Conservation (phyloP, 2,888 invertebrate species). For the Pristionchus maxplancki region DNA sequence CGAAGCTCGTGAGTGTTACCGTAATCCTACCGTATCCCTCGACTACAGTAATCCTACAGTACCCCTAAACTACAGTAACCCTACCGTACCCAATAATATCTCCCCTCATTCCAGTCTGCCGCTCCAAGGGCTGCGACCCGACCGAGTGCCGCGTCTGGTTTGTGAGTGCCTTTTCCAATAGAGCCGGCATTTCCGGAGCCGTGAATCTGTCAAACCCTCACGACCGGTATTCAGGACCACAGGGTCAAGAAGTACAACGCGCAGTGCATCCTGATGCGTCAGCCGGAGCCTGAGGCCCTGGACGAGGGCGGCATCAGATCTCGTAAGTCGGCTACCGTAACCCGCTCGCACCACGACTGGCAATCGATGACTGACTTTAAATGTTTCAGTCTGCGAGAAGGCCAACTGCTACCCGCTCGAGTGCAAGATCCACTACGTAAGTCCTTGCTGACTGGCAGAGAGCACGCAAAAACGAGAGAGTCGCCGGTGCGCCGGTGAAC, state of each 20-base stretch:
- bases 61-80: neutral
- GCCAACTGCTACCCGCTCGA: conserved; percentile 35
- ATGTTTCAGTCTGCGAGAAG: conserved; percentile 43
- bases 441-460: neutral
- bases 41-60: neutral
- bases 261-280: conserved; percentile 11
- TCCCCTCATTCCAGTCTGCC: conserved; percentile 25
- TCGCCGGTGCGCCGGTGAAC: neutral
- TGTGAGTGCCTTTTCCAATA: neutral
- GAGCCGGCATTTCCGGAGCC: neutral
- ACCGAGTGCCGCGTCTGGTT: conserved; percentile 46
- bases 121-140: conserved; percentile 11
- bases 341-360: neutral
- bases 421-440: conserved; percentile 49
- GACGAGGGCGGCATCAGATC: neutral
- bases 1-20: conserved; percentile 28
- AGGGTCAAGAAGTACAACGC: conserved; percentile 10
- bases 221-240: neutral
- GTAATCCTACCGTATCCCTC: neutral
- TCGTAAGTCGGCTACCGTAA: conserved; percentile 19
- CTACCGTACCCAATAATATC: neutral
- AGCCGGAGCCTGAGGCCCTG: conserved; percentile 9
- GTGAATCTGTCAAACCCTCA: neutral
- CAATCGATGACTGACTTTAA: neutral
- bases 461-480: neutral